These are phyloP conservation scores for Glyptemys insculpta DNA, from an alignment of 2,797 vertebrate genomes.

Conservation along the genomic window DNA sequence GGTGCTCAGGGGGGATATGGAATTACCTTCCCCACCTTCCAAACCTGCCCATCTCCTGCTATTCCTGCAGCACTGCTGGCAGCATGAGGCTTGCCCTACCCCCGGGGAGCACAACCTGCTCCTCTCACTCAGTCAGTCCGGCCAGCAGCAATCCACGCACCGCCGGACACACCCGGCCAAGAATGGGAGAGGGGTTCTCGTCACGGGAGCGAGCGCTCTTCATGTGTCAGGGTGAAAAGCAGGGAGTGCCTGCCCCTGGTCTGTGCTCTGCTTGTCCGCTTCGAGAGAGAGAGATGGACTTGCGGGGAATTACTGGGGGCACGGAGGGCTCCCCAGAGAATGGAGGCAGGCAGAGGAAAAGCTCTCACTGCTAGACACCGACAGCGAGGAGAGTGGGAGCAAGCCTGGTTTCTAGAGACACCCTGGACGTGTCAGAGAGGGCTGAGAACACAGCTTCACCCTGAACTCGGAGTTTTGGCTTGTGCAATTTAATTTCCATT, in stretches of 20 bases:
- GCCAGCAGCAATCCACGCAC: background rate
- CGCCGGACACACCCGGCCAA: background rate
- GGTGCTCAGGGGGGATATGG: background rate
- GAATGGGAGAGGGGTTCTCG: background rate
- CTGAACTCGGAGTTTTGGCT: background rate
- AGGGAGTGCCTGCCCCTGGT: rapidly evolving
- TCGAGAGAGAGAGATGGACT: background rate
- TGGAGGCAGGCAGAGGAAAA: background rate
- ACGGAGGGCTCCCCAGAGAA: background rate
- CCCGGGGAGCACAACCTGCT: rapidly evolving
- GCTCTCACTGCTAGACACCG: rapidly evolving
- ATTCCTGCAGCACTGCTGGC: no score
- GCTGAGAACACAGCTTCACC: background rate
- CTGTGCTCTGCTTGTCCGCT: background rate
- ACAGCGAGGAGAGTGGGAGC: background rate
- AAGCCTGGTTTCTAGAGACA: background rate
- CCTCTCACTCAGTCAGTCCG: rapidly evolving
- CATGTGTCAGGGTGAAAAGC: rapidly evolving
- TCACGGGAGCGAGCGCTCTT: rapidly evolving
- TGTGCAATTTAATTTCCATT: background rate
- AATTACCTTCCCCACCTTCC: rapidly evolving
- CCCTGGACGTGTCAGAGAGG: background rate
- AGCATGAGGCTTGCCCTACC: rapidly evolving
- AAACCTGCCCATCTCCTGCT: rapidly evolving
- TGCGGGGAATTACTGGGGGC: background rate